A percentile compares a stretch with the other conserved stretches of the same genome.
Evolutionary conservation across 2,797 vertebrate genomes (phyloP).

Genomic region (Phoebastria nigripes): DNA sequence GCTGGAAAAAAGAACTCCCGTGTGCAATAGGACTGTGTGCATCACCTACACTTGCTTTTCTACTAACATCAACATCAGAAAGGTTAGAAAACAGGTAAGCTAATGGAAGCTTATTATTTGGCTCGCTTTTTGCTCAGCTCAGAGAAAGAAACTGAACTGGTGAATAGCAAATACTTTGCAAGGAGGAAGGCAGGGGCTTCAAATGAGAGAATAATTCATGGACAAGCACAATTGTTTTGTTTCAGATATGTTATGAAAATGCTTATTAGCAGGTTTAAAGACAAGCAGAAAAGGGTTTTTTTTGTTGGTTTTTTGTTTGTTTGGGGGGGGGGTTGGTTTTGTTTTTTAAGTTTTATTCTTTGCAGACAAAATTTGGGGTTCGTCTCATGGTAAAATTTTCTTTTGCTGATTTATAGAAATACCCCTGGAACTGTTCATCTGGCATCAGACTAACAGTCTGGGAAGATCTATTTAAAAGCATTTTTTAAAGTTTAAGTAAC

Average conservation of each 20-base stretch:
- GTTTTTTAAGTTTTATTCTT: not conserved
- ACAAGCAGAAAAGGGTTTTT: not conserved
- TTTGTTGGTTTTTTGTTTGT: not conserved
- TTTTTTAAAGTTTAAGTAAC: slow-evolving; percentile 21
- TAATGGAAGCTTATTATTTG: not conserved
- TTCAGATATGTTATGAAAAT: not conserved
- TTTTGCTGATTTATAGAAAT: not conserved
- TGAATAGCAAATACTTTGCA: not conserved
- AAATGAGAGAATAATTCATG: not conserved
- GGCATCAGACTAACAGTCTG: not conserved
- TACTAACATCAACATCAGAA: not conserved
- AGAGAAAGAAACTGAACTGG: not conserved
- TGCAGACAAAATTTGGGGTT: not conserved
- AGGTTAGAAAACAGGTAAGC: not conserved
- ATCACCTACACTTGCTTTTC: not conserved
- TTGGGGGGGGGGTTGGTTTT: fast-evolving
- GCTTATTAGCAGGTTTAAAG: not conserved
- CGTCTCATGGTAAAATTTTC: not conserved
- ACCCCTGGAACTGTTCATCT: not conserved
- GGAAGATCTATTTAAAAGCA: slow-evolving; percentile 2
- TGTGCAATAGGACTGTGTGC: fast-evolving
- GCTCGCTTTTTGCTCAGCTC: not conserved
- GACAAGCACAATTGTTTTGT: not conserved
- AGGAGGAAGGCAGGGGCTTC: not conserved
- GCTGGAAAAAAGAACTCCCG: not conserved